These are phyloP conservation scores for Coregonus ussuriensis DNA, from an alignment of 2,797 vertebrate species.

Conservation along the genomic window DNA sequence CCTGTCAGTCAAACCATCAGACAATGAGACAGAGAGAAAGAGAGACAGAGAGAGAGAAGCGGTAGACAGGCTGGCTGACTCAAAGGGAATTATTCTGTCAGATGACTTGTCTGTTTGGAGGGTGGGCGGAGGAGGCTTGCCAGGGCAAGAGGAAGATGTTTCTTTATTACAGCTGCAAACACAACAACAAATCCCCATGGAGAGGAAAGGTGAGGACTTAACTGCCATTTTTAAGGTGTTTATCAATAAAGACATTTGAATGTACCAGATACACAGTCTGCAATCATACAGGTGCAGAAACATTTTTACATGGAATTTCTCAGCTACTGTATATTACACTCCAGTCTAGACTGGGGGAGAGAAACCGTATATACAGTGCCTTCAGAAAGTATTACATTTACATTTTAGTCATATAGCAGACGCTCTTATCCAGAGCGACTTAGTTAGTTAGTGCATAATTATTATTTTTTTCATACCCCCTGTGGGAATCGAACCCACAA, in stretches of 20 bases:
- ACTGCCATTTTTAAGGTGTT: not conserved
- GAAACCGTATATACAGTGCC: not conserved
- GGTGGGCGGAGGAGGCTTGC: not conserved
- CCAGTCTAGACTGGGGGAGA: not conserved
- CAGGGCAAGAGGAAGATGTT: not conserved
- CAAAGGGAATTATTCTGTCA: slow-evolving; percentile 30
- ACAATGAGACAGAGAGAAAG: not conserved
- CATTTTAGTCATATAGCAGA: too few relatives aligned
- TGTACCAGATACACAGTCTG: not conserved
- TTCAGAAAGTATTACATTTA: too few relatives aligned
- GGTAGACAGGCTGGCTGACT: not conserved
- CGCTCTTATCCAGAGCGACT: too few relatives aligned
- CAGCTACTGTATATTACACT: not conserved
- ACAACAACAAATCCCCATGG: not conserved
- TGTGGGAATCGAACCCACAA: too few relatives aligned
- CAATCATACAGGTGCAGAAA: not conserved
- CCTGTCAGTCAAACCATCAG: not conserved
- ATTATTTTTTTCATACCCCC: too few relatives aligned
- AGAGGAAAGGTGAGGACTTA: not conserved
- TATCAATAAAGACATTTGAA: not conserved
- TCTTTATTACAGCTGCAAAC: not conserved
- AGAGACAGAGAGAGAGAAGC: not conserved
- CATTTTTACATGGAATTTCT: not conserved
- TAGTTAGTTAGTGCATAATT: too few relatives aligned
- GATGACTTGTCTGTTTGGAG: not conserved